Conservation (phyloP, 1,140 invertebrate species). For the Orussus abietinus region DNA sequence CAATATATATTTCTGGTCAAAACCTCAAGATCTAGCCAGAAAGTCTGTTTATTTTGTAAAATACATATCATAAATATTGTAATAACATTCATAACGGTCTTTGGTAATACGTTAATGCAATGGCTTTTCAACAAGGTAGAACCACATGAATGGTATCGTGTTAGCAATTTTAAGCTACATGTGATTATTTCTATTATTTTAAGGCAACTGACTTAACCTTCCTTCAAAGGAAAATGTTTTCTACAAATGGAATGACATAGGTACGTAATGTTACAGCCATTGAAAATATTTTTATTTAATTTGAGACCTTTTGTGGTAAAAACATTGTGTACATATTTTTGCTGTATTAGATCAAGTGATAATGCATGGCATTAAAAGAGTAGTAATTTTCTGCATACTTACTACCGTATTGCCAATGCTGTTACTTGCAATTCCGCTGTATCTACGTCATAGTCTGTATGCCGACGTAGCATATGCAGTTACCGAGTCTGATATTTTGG, state of each 20-base stretch:
- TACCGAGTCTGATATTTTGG: constrained; percentile 76
- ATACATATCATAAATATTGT: too few relatives aligned
- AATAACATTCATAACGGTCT: too few relatives aligned
- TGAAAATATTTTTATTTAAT: constrained; percentile 13
- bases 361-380: constrained; percentile 71
- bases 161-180: too few relatives aligned
- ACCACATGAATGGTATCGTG: too few relatives aligned
- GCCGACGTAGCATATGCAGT: constrained; percentile 70
- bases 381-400: constrained; percentile 69
- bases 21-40: too few relatives aligned
- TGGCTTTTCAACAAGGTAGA: too few relatives aligned
- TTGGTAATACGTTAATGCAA: too few relatives aligned
- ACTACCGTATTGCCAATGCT: constrained; percentile 68
- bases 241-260: neutral
- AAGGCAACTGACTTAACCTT: neutral
- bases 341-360: constrained; percentile 60
- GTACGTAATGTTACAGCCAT: neutral
- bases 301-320: too few relatives aligned
- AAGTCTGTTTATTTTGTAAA: too few relatives aligned
- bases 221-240: neutral
- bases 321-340: too few relatives aligned
- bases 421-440: constrained; percentile 69
- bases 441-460: constrained; percentile 69
- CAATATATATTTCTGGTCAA: too few relatives aligned
- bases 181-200: too few relatives aligned